Evolutionary conservation across 2,888 invertebrate genomes (phyloP), one percentile per base, ranked within the genome.

Genomic region (Steinernema scapterisci): DNA sequence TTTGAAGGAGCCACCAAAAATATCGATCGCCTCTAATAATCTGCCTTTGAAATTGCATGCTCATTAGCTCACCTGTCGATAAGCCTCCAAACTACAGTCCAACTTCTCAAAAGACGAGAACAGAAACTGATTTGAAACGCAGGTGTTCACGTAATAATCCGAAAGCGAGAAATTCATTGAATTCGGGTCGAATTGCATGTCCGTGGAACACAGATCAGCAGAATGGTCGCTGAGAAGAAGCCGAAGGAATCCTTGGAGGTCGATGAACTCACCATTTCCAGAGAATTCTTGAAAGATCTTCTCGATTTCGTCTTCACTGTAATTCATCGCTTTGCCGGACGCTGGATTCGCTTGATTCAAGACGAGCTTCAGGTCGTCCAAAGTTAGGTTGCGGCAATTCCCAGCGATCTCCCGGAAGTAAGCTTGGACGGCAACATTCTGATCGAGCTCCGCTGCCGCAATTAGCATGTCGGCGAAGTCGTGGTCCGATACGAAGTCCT

Each of bases 81-180:
- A 54, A 16, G 54, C 54, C 25, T 54, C 54, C 3, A 54, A 25
- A 25, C 54, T 54, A 25, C 54, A 54, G 54, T 54, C 54, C 23
- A 25, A 3, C 54, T 54, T 54, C 7, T 54, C 54, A 25, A 54
- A 54, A 13, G 54, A 54, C 23, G 54, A 54, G 54, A 54, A 54
- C 6, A 54, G 54, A 23, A 25, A 25, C 54, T 54, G 54, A 23
- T 54, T 54, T 3, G 54, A 54, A 21, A 54, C 54, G 25, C 54
- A 54, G 23, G 54, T 54, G 54, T 54, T 54, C n/a, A 54, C 23
- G 54, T 19, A 54, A 25, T 54, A 54, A 21, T 9, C 6, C n/a
- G 54, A 54, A 25, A 54, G 54, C n/a, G 54, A 25, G 25, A 54
- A 23, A 25, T 54, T 21, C 54, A 54, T 54, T 6, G 19, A 9